Evolutionary conservation across 2,797 vertebrate species (phyloP).

Genomic region (Lutjanus argentimaculatus): DNA sequence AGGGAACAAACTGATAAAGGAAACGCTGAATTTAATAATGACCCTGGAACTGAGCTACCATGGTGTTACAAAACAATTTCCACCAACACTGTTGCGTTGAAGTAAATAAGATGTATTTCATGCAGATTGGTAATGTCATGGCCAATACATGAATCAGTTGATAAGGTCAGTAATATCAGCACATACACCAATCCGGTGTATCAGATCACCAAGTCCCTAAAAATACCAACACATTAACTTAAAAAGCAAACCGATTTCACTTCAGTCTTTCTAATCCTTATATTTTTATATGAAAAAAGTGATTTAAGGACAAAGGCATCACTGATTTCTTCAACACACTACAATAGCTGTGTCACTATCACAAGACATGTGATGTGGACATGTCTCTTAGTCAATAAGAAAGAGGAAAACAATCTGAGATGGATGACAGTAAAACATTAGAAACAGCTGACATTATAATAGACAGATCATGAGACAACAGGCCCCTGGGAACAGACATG

Average conservation of each 20-base stretch:
- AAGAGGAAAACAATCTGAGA: slow-evolving; percentile 24
- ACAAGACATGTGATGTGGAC: slow-evolving; percentile 38
- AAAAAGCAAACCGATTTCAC: background rate
- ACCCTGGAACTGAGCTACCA: background rate
- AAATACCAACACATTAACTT: background rate
- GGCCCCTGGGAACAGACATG: too few species aligned
- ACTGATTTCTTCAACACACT: background rate
- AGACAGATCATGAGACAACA: too few species aligned
- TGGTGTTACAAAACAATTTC: too few species aligned
- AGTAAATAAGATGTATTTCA: background rate
- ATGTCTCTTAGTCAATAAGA: slow-evolving; percentile 3
- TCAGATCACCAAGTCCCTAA: background rate
- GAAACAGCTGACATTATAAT: background rate
- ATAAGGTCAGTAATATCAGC: too few species aligned
- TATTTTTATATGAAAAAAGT: background rate
- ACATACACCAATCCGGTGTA: too few species aligned
- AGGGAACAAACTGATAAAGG: background rate
- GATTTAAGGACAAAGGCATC: background rate
- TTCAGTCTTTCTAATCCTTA: background rate
- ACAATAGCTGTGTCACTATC: slow-evolving; percentile 42
- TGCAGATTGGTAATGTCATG: background rate
- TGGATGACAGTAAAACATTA: background rate
- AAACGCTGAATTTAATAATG: background rate
- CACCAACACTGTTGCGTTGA: too few species aligned
- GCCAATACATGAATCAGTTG: background rate